Base-by-base conservation (phyloP, 2,113 vertebrate species). In the Neogale vison region DNA sequence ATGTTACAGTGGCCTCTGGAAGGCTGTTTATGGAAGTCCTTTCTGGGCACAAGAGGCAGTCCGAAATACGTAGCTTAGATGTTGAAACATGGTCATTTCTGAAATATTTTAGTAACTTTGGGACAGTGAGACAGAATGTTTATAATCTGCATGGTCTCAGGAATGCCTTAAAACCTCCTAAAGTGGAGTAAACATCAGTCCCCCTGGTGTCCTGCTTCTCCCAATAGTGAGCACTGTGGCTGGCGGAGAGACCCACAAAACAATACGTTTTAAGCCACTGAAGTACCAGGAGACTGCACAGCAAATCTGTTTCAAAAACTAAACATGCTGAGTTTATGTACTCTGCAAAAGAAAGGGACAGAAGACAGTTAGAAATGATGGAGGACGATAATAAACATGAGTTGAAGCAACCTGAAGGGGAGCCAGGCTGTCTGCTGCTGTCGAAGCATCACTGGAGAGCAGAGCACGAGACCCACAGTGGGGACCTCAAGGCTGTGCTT, bases 71-170 rank as follows among this genome's bases (percentile, higher is more conserved):
- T 15, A 65, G 12, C 92, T 76, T 88, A 86, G 24, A 50, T 72
- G 82, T 63, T 80, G 88, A 89, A 76, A 74, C 36, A 5, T 12
- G 67, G 23, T 65, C 67, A 20, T 89, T 87, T 95, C 79, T 80
- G 69, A 72, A 88, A 55, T 52, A 57, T 81, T 90, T 88, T 91
- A 63, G 77, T 26, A 91, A 67, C 36, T 97, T 91, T 59, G 72
- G 45, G 77, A 91, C 45, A 91, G 77, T 42, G 50, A 69, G 24
- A 67, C 39, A 81, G 47, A 76, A 39, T 83, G 80, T 87, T 50
- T 71, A 61, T 59, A 81, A 61, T 67, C 71, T 55, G 3, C 11
- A 26, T 69, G 21, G 29, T 63, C 45, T 71, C 63, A 72, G 69
- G 72, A 95, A 92, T 83, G 72, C 82, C 71, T 83, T 50, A 55